A percentile compares a stretch with the other conserved stretches of the same genome.
phyloP scores from a whole-genome alignment of 2,888 invertebrate species.

The Amorpha juglandis region DNA sequence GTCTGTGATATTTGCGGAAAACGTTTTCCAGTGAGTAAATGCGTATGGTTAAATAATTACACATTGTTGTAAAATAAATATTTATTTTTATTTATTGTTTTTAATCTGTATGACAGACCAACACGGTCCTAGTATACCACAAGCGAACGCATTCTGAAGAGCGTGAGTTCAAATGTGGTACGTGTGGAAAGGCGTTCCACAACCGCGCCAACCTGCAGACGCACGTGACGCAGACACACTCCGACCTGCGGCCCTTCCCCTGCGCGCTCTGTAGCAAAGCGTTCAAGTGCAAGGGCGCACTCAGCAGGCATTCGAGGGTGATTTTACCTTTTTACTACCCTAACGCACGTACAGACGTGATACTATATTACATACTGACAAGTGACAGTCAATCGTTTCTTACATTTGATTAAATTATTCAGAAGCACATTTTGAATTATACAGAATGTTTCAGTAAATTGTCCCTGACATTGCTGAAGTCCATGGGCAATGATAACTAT shows the following conservation, averaged over 20 bases:
- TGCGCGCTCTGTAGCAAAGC: conserved; percentile 65
- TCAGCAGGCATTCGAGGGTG: conserved; percentile 40
- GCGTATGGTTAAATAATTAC: too few species aligned
- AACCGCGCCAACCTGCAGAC: not conserved
- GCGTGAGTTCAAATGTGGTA: not conserved
- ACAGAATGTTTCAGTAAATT: too few species aligned
- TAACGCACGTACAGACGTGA: too few species aligned
- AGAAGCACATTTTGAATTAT: too few species aligned
- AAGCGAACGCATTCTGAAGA: conserved; percentile 12
- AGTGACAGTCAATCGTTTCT: not conserved
- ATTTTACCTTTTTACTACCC: not conserved
- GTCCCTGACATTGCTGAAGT: too few species aligned
- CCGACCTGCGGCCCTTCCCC: conserved; percentile 33
- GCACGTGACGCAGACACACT: conserved; percentile 2
- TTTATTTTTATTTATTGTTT: too few species aligned
- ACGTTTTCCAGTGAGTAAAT: conserved; percentile 63
- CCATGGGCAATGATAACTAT: too few species aligned
- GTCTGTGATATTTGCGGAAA: conserved; percentile 78
- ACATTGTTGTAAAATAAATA: too few species aligned
- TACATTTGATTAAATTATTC: too few species aligned
- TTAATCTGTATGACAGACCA: not conserved
- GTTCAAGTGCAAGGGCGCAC: conserved; percentile 68
- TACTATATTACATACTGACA: too few species aligned
- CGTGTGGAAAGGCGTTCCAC: conserved; percentile 8
- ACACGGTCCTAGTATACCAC: not conserved